Conservation (phyloP, 2,888 invertebrate species). For the Tachina lurida region DNA sequence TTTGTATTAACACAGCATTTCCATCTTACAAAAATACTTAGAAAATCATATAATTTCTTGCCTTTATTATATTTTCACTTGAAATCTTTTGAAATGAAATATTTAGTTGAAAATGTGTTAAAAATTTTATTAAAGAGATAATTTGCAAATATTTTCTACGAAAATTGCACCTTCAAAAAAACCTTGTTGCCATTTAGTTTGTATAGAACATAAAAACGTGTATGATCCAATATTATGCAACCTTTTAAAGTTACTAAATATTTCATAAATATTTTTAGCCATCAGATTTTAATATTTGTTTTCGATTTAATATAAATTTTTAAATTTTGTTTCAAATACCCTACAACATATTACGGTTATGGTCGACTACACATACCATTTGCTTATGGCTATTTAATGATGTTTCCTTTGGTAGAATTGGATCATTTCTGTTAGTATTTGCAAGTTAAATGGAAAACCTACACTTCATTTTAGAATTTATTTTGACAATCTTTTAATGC, state of each 20-base stretch:
- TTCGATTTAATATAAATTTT: not conserved
- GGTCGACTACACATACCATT: not conserved
- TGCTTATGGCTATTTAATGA: not conserved
- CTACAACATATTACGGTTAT: not conserved
- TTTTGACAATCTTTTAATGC: too few relatives aligned
- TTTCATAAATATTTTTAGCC: not conserved
- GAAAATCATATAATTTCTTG: too few relatives aligned
- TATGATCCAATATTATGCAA: not conserved
- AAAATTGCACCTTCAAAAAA: not conserved
- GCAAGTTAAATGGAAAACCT: not conserved
- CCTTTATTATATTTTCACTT: too few relatives aligned
- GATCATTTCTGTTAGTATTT: not conserved
- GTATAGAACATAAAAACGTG: not conserved
- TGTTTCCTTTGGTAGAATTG: not conserved
- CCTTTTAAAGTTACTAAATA: not conserved
- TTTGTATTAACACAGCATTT: too few relatives aligned
- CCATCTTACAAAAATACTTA: too few relatives aligned
- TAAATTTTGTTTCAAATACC: not conserved
- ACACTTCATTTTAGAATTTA: not conserved
- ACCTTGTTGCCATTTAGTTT: not conserved
- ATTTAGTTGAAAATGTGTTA: too few relatives aligned
- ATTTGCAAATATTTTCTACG: too few relatives aligned
- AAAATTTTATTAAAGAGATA: too few relatives aligned
- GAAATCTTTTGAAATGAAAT: too few relatives aligned
- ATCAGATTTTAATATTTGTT: not conserved